A percentile compares a stretch with the other conserved stretches of the same genome.
These are phyloP conservation scores for Limonius californicus DNA, from an alignment of 1,140 invertebrate species.

Conservation along the genomic window DNA sequence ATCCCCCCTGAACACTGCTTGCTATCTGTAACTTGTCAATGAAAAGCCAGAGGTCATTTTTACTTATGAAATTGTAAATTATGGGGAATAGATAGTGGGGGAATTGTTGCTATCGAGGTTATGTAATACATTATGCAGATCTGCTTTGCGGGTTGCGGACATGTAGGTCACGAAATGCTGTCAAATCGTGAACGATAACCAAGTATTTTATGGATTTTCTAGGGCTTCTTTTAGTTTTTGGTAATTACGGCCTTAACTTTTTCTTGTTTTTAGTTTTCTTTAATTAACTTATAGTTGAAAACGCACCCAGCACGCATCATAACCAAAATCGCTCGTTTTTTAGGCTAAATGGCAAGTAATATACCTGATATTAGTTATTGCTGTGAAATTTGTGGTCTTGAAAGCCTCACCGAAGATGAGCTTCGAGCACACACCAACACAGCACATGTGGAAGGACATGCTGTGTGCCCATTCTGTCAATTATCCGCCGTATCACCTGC, in stretches of 20 bases:
- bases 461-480: conserved; percentile 79
- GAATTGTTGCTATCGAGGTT: conserved; percentile 5
- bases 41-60: conserved; percentile 26
- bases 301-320: too few relatives aligned
- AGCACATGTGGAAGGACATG: conserved; percentile 70
- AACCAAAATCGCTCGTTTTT: too few relatives aligned
- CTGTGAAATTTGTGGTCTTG: conserved; percentile 79
- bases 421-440: conserved; percentile 73
- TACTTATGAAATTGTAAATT: neutral
- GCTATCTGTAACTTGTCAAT: too few relatives aligned
- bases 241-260: neutral
- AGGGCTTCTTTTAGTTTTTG: neutral
- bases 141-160: conserved; percentile 29
- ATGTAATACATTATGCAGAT: conserved; percentile 29
- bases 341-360: conserved; percentile 43
- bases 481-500: conserved; percentile 64
- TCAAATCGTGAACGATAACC: conserved; percentile 20
- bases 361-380: conserved; percentile 50
- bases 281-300: too few relatives aligned
- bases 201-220: conserved; percentile 3
- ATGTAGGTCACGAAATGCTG: conserved; percentile 36
- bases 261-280: too few relatives aligned
- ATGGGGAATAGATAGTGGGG: neutral
- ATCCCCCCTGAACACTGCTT: too few relatives aligned
- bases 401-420: conserved; percentile 72